Conservation (phyloP, 2,888 invertebrate species). For the Coenonympha glycerion region DNA sequence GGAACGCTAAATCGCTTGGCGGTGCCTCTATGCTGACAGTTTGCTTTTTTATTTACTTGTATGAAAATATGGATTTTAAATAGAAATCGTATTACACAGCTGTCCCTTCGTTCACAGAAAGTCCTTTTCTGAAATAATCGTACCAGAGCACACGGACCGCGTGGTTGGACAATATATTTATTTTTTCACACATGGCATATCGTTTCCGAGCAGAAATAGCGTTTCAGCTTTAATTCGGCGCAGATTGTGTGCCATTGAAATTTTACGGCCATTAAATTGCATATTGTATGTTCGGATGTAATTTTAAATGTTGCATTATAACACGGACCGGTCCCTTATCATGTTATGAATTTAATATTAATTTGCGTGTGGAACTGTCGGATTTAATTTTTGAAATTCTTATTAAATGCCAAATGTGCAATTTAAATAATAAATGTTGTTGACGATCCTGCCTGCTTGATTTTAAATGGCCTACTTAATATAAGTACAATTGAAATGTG, state of each 20-base stretch:
- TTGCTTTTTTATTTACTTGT: no score
- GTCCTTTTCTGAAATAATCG: background rate
- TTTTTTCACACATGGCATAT: constrained; percentile 40
- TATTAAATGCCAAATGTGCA: background rate
- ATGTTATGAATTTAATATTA: constrained; percentile 8
- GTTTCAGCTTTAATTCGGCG: constrained; percentile 28
- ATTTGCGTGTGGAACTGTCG: background rate
- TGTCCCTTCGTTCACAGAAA: no score
- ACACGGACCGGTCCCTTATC: constrained; percentile 6
- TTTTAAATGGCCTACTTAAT: no score
- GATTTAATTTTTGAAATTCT: background rate
- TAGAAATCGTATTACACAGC: no score
- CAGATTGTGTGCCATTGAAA: constrained; percentile 35
- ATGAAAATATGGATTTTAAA: no score
- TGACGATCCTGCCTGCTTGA: no score
- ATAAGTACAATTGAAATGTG: no score
- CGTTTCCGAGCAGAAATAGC: constrained; percentile 26
- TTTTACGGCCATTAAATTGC: constrained; percentile 32
- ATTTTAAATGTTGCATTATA: constrained; percentile 29
- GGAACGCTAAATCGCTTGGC: no score
- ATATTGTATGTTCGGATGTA: constrained; percentile 29
- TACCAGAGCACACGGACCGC: background rate
- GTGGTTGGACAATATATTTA: constrained; percentile 34
- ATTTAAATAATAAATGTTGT: background rate
- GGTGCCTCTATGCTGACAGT: no score